Percentiles rank a stretch among this genome's conserved stretches.
These are phyloP conservation scores for Phataginus tricuspis DNA, from an alignment of 2,797 vertebrate species.

Conservation along the genomic window DNA sequence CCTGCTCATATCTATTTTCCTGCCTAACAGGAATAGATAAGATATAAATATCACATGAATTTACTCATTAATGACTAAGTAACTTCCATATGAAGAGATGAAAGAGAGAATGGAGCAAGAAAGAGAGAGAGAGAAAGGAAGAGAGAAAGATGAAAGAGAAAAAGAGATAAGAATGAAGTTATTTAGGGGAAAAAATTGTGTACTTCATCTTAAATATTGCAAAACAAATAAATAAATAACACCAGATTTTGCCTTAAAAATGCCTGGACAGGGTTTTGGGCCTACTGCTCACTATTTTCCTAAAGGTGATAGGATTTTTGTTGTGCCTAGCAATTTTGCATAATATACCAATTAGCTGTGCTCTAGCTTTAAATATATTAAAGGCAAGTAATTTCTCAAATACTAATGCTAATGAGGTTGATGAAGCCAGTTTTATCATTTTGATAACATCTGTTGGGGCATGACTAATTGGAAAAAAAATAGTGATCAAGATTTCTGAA, in stretches of 20 bases:
- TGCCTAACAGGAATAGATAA: neutral
- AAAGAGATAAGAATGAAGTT: neutral
- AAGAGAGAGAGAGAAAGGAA: neutral
- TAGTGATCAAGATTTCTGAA: constrained; percentile 11
- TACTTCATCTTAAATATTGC: neutral
- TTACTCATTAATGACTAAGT: neutral
- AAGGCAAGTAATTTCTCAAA: constrained; percentile 67
- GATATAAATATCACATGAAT: neutral
- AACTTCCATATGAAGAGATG: neutral
- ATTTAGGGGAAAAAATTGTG: neutral
- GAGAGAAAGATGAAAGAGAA: neutral
- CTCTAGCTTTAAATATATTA: constrained; percentile 48
- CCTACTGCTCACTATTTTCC: neutral
- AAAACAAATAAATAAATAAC: neutral
- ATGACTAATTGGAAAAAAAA: constrained; percentile 39
- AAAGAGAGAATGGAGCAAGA: neutral
- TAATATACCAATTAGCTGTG: constrained; percentile 71
- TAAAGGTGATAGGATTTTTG: constrained; percentile 58
- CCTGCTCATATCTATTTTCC: too few relatives aligned
- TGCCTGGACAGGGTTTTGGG: constrained; percentile 20
- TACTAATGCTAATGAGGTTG: constrained; percentile 63
- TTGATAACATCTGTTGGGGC: constrained; percentile 30
- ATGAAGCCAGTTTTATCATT: constrained; percentile 48
- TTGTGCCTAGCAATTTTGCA: constrained; percentile 59
- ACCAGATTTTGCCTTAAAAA: constrained; percentile 32